Conservation (phyloP, 2,888 invertebrate genomes). For the Bombylius major region DNA sequence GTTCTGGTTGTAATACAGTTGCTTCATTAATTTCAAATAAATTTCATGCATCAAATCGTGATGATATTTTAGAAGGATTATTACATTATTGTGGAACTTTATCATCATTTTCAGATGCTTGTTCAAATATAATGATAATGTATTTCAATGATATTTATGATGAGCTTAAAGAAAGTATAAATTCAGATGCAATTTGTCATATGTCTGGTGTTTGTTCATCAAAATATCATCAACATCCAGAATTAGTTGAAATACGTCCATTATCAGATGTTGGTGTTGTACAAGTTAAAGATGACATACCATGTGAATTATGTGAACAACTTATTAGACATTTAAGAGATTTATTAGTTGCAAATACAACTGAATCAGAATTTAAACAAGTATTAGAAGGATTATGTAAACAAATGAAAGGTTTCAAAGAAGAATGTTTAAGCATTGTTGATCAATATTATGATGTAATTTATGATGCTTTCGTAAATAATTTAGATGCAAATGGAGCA, state of each 20-base stretch:
- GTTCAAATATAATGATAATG: slow-evolving; percentile 57
- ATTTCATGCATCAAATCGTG: slow-evolving; percentile 27
- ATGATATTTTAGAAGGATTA: slow-evolving; percentile 30
- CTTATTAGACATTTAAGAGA: slow-evolving; percentile 67
- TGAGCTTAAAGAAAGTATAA: slow-evolving; percentile 47
- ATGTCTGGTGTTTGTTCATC: slow-evolving; percentile 61
- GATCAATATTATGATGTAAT: slow-evolving; percentile 64
- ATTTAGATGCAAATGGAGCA: slow-evolving; percentile 54
- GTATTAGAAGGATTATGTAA: slow-evolving; percentile 69
- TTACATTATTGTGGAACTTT: slow-evolving; percentile 51
- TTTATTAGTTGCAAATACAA: slow-evolving; percentile 70
- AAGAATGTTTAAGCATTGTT: slow-evolving; percentile 63
- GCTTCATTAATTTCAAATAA: slow-evolving; percentile 26
- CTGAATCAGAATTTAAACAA: slow-evolving; percentile 65
- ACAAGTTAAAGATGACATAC: slow-evolving; percentile 48
- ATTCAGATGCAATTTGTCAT: slow-evolving; percentile 55
- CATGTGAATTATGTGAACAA: slow-evolving; percentile 78
- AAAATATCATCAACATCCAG: slow-evolving; percentile 49
- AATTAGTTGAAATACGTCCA: slow-evolving; percentile 43
- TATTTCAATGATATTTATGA: slow-evolving; percentile 61
- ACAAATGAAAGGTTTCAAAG: slow-evolving; percentile 58
- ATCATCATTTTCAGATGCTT: slow-evolving; percentile 65
- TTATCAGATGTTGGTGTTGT: slow-evolving; percentile 45
- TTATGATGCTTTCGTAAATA: slow-evolving; percentile 55
- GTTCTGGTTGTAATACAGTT: slow-evolving; percentile 30